phyloP scores from a whole-genome alignment of 1,140 invertebrate genomes.

The Drosophila persimilis region DNA sequence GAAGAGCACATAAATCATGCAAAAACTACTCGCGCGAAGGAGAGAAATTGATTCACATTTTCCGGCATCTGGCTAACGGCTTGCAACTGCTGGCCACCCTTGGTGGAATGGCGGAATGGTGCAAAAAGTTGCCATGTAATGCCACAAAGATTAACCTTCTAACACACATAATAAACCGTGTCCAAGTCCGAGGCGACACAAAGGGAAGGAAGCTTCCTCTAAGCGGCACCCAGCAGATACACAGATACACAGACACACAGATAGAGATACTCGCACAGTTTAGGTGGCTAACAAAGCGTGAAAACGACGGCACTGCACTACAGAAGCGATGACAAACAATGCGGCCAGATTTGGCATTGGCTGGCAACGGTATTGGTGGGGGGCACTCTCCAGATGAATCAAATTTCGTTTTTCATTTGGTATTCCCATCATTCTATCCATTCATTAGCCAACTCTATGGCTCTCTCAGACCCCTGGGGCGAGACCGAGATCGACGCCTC shows the following conservation, averaged over 20 bases:
- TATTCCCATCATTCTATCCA: too few species aligned
- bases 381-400: too few species aligned
- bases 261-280: constrained; percentile 54
- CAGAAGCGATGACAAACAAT: constrained; percentile 75
- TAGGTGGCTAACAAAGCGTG: constrained; percentile 79
- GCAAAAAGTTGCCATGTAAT: constrained; percentile 64
- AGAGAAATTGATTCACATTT: constrained; percentile 73
- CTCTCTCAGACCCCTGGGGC: background rate
- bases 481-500: background rate
- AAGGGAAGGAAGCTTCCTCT: constrained; percentile 48
- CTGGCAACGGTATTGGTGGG: background rate
- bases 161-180: constrained; percentile 67
- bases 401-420: too few species aligned
- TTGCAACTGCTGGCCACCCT: constrained; percentile 25
- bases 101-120: background rate
- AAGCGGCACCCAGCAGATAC: constrained; percentile 6
- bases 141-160: constrained; percentile 76
- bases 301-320: constrained; percentile 65
- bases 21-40: constrained; percentile 30
- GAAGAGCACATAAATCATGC: constrained; percentile 59
- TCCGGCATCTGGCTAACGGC: constrained; percentile 29
- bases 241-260: constrained; percentile 2
- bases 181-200: constrained; percentile 55
- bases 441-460: background rate
- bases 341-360: constrained; percentile 51